phyloP scores from a whole-genome alignment of 2,113 vertebrate species.

The Dascyllus trimaculatus region DNA sequence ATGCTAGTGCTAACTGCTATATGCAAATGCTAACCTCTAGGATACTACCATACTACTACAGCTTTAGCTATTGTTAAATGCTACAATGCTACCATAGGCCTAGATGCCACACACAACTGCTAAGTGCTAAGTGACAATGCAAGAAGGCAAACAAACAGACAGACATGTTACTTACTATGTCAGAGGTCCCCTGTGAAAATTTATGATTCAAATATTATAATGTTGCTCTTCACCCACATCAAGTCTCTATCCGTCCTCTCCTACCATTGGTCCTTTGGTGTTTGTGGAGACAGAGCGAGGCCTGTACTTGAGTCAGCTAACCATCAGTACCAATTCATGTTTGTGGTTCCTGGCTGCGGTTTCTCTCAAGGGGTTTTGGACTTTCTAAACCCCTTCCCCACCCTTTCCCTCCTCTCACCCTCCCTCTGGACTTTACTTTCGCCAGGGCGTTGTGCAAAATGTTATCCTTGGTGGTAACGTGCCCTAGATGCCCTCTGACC shows the following conservation, averaged over 20 bases:
- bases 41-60: too few relatives aligned
- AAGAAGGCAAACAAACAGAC: too few relatives aligned
- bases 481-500: constrained; percentile 9
- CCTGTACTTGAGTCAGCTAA: constrained; percentile 49
- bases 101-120: too few relatives aligned
- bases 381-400: constrained; percentile 45
- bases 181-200: constrained; percentile 36
- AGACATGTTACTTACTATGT: constrained; percentile 15
- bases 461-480: constrained; percentile 10
- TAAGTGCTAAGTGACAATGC: too few relatives aligned
- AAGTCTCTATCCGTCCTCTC: constrained; percentile 6
- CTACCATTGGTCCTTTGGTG: constrained; percentile 20
- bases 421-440: constrained; percentile 1
- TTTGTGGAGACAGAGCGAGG: constrained; percentile 21
- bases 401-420: not conserved
- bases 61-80: too few relatives aligned
- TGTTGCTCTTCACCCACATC: constrained; percentile 1
- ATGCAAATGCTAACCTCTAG: too few relatives aligned
- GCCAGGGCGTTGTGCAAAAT: constrained; percentile 11
- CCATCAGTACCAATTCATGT: constrained; percentile 25
- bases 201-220: constrained; percentile 35
- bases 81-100: too few relatives aligned
- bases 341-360: constrained; percentile 59
- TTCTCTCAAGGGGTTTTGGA: constrained; percentile 42
- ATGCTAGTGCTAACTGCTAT: too few relatives aligned